Evolutionary conservation across 2,113 vertebrate genomes (phyloP), one percentile per base, ranked within the genome.

Genomic region (Amia ocellicauda): DNA sequence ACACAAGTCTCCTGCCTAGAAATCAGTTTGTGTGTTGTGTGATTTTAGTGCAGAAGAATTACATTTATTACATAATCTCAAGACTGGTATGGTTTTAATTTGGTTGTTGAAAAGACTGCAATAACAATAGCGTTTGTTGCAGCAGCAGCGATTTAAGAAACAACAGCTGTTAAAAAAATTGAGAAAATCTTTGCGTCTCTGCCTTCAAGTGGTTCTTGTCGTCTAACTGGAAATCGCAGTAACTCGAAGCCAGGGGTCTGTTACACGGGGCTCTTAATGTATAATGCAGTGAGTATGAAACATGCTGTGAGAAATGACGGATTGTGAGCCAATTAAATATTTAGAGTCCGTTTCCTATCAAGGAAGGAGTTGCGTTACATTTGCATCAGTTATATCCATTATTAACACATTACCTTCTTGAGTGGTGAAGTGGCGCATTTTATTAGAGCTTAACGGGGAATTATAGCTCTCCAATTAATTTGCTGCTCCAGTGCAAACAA

Each of bases 301-400:
- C 63, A 29, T 41, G 11, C 53, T 31, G 27, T 57, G 57, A 47
- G 26, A 58, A 26, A 22, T 16, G 50, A n/a, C n/a, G n/a, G n/a
- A n/a, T n/a, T 66, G 55, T 66, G 47, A 19, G 16, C 23, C 20
- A 20, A 66, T 66, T 50, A 66, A 66, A 66, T 66, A 66, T 66
- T 66, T 66, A 66, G 56, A 59, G 56, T 50, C 28, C 51, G 40
- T 58, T 56, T 59, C 29, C 49, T 66, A 65, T 58, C 63, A 65
- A 49, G 53, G 28, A 58, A 42, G 23, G 55, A 49, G 63, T 27
- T 36, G 63, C 27, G 36, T 65, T 58, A 58, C 63, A 65, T 65
- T 65, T 65, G 63, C 54, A 65, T 65, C 54, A 57, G 63, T 57
- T 58, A 27, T 42, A 65, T 65, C 45, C 54, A 65, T 57, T 65